A percentile compares a stretch with the other conserved stretches of the same genome.
Conservation (phyloP, 1,140 invertebrate genomes). For the Portunus trituberculatus region DNA sequence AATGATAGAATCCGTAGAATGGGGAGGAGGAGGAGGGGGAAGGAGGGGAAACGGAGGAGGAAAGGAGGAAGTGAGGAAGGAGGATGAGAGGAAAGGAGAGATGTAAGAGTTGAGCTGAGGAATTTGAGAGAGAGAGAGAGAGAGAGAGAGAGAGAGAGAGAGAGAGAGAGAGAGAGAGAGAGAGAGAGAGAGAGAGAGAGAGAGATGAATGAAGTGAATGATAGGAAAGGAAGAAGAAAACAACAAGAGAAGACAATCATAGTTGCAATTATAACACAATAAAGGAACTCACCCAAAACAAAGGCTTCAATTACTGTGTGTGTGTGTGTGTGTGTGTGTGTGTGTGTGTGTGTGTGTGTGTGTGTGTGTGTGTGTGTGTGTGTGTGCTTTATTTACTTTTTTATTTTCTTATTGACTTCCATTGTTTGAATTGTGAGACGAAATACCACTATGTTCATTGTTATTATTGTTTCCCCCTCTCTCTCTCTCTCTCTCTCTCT, state of each 20-base stretch:
- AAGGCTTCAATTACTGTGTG: background rate
- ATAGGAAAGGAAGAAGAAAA: too few relatives aligned
- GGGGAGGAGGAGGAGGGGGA: background rate
- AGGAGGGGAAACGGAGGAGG: background rate
- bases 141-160: background rate
- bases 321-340: constrained; percentile 32
- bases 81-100: background rate
- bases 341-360: background rate
- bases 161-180: background rate
- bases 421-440: too few relatives aligned
- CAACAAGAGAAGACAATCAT: too few relatives aligned
- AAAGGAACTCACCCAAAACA: too few relatives aligned
- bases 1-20: too few relatives aligned
- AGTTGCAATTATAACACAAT: too few relatives aligned
- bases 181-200: background rate
- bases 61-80: background rate
- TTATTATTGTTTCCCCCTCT: too few relatives aligned
- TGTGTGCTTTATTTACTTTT: too few relatives aligned
- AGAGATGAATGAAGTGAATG: too few relatives aligned
- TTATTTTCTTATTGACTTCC: too few relatives aligned
- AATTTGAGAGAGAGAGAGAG: background rate
- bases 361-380: too few relatives aligned
- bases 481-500: background rate
- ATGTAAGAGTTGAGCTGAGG: background rate
- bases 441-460: too few relatives aligned